Percentiles rank a stretch among this genome's conserved stretches.
These are phyloP conservation scores for Gallinago jamesoni DNA, from an alignment of 2,113 vertebrate genomes.

Conservation along the genomic window DNA sequence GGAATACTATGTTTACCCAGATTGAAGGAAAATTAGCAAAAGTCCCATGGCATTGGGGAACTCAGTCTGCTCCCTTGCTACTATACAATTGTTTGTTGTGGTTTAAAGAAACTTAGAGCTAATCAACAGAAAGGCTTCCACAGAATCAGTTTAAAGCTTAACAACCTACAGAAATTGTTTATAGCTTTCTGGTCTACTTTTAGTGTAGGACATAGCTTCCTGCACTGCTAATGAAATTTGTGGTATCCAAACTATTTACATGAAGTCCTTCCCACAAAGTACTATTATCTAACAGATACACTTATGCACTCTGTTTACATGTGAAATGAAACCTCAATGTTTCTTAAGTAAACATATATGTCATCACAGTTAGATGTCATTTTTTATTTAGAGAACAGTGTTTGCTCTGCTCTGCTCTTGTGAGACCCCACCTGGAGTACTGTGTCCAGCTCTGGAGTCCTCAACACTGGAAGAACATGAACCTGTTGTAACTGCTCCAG, in stretches of 20 bases:
- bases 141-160: background rate
- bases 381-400: background rate
- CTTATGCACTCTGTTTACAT: background rate
- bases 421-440: too few relatives aligned
- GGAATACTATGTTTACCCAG: background rate
- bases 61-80: background rate
- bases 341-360: background rate
- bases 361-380: background rate
- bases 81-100: background rate
- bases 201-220: background rate
- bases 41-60: background rate
- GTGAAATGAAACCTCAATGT: fast-evolving
- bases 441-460: too few relatives aligned
- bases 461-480: too few relatives aligned
- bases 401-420: too few relatives aligned
- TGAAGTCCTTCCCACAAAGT: background rate
- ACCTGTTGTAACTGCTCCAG: too few relatives aligned
- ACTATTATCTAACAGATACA: background rate
- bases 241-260: background rate
- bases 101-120: conserved; percentile 2
- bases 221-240: background rate
- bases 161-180: background rate
- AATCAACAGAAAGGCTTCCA: background rate
- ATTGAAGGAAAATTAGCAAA: background rate
- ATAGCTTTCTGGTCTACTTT: background rate